Percentiles rank a stretch among this genome's conserved stretches.
Evolutionary conservation across 37 sponge, comb jelly and placozoan genomes (phyloP).

Genomic region (Geodia barretti): DNA sequence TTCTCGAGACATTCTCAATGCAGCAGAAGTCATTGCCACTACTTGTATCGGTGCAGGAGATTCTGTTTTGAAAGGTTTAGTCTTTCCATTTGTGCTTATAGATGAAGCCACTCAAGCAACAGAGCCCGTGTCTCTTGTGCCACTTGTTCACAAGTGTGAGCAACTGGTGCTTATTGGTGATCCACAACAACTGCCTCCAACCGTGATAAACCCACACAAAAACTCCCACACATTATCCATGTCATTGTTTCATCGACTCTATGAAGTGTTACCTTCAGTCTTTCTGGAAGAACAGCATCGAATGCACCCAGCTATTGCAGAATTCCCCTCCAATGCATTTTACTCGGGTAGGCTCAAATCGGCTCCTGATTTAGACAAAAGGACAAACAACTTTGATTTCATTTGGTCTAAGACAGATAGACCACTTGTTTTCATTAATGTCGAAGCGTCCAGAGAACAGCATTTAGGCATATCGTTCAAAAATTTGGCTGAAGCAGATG

Average conservation of each 20-base stretch:
- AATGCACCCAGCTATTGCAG: constrained; percentile 71
- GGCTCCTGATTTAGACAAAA: constrained; percentile 5
- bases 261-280: constrained; percentile 7
- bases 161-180: constrained; percentile 80
- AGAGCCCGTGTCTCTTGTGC: constrained; percentile 62
- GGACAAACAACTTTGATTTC: background rate
- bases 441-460: background rate
- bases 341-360: constrained; percentile 61
- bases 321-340: constrained; percentile 61
- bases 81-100: constrained; percentile 61
- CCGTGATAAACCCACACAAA: constrained; percentile 2
- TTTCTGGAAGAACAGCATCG: constrained; percentile 78
- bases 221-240: constrained; percentile 1
- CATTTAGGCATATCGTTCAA: constrained; percentile 44
- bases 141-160: constrained; percentile 49
- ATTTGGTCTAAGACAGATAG: background rate
- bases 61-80: constrained; percentile 34
- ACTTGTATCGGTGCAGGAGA: constrained; percentile 74
- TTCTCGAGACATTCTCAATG: constrained; percentile 35
- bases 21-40: constrained; percentile 62
- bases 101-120: constrained; percentile 79
- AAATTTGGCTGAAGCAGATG: constrained; percentile 59
- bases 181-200: constrained; percentile 70
- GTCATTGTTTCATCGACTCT: constrained; percentile 79
- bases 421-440: constrained; percentile 66